Evolutionary conservation across 2,888 invertebrate genomes (phyloP).

Genomic region (Adelphocoris suturalis): DNA sequence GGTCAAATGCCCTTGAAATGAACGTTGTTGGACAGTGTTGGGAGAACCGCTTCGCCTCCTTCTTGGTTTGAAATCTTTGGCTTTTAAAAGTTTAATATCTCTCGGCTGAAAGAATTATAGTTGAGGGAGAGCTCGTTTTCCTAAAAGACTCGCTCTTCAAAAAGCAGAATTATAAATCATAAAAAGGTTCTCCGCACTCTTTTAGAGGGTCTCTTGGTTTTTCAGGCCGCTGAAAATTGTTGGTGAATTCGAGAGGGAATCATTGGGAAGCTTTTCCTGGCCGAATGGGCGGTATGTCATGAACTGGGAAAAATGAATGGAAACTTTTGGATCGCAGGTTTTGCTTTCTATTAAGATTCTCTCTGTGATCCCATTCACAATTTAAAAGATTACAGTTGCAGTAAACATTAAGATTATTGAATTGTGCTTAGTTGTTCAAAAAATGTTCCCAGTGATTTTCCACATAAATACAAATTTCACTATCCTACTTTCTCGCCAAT

Average conservation of each 20-base stretch:
- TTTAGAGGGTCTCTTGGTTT: neutral
- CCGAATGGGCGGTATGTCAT: too few species aligned
- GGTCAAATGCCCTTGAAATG: neutral
- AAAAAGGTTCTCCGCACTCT: neutral
- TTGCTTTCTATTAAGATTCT: too few species aligned
- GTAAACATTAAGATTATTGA: too few species aligned
- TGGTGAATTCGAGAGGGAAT: neutral
- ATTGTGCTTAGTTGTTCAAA: too few species aligned
- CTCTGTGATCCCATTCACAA: too few species aligned
- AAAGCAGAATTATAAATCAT: neutral
- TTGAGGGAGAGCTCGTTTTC: neutral
- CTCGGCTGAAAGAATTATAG: constrained; percentile 20
- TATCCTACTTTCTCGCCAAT: too few species aligned
- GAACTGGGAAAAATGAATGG: too few species aligned
- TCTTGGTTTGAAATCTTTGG: constrained; percentile 30
- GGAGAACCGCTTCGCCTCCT: neutral
- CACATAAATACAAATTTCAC: too few species aligned
- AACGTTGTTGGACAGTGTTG: constrained; percentile 14
- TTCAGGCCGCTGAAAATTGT: neutral
- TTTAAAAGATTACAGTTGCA: too few species aligned
- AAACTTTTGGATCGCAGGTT: too few species aligned
- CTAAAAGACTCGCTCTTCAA: neutral
- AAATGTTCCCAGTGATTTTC: too few species aligned
- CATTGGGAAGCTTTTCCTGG: neutral
- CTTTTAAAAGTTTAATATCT: constrained; percentile 60